Percentiles rank a stretch among this genome's conserved stretches.
Conservation (phyloP, 2,797 vertebrate species). For the Sparus aurata region DNA sequence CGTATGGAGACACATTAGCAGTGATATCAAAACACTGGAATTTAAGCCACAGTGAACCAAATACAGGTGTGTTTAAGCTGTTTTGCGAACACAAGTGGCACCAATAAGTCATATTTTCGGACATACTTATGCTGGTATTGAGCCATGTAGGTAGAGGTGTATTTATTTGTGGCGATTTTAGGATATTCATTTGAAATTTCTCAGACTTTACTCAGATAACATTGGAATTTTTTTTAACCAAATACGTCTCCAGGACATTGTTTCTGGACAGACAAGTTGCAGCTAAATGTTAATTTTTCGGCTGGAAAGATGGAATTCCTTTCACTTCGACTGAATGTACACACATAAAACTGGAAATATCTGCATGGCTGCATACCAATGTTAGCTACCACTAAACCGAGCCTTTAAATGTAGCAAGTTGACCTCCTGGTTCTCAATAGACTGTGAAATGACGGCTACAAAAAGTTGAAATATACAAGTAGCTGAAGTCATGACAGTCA, state of each 20-base stretch:
- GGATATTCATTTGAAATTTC: slow-evolving; percentile 4
- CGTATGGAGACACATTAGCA: slow-evolving; percentile 63
- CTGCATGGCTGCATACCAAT: slow-evolving; percentile 39
- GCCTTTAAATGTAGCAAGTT: slow-evolving; percentile 19
- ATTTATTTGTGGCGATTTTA: slow-evolving; percentile 13
- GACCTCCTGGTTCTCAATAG: neutral
- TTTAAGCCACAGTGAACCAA: slow-evolving; percentile 65
- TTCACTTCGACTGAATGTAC: neutral
- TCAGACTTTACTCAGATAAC: neutral
- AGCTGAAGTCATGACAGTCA: slow-evolving; percentile 14
- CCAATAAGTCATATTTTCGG: slow-evolving; percentile 14
- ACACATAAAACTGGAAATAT: slow-evolving; percentile 10
- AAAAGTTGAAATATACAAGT: neutral
- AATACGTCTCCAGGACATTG: neutral
- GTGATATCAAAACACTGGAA: slow-evolving; percentile 68
- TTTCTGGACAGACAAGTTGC: neutral
- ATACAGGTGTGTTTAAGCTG: slow-evolving; percentile 42
- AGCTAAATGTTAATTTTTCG: neutral
- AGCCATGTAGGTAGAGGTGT: neutral
- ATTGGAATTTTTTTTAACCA: neutral
- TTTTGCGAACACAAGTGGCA: slow-evolving; percentile 50
- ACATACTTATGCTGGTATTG: slow-evolving; percentile 8
- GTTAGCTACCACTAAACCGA: slow-evolving; percentile 22
- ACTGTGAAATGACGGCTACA: slow-evolving; percentile 1
- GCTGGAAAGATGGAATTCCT: neutral